Evolutionary conservation across 2,888 invertebrate species (phyloP).

Genomic region (Drosophila monieri): DNA sequence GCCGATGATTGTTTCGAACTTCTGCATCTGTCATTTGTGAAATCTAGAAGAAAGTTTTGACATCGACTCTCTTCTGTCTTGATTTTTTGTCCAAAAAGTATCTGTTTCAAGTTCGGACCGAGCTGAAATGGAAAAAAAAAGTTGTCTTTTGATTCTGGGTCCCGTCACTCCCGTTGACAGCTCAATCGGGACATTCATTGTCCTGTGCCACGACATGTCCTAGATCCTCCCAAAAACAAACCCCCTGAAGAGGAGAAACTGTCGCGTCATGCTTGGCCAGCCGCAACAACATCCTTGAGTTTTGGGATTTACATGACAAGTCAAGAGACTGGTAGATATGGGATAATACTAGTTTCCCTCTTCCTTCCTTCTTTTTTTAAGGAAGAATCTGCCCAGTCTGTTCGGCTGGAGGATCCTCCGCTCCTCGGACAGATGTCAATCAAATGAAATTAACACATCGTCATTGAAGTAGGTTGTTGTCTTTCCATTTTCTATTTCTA

Average conservation of each 20-base stretch:
- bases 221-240: constrained; percentile 3
- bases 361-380: constrained; percentile 18
- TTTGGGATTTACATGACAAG: constrained; percentile 49
- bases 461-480: constrained; percentile 44
- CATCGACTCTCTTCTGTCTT: constrained; percentile 13
- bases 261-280: constrained; percentile 49
- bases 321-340: constrained; percentile 14
- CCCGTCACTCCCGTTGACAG: constrained; percentile 39
- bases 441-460: constrained; percentile 73
- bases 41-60: constrained; percentile 19
- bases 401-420: constrained; percentile 11
- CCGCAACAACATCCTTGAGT: constrained; percentile 43
- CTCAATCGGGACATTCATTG: constrained; percentile 47
- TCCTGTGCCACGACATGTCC: constrained; percentile 19
- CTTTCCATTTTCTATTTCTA: background rate
- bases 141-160: constrained; percentile 22
- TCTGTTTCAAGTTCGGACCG: constrained; percentile 20
- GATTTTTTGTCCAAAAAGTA: background rate
- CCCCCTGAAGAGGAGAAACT: constrained; percentile 3
- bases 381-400: constrained; percentile 31
- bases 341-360: constrained; percentile 7
- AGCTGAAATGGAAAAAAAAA: no score
- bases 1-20: constrained; percentile 13
- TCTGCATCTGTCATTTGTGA: constrained; percentile 33
- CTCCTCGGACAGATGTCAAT: constrained; percentile 70